Evolutionary conservation across 2,113 vertebrate genomes (phyloP), one percentile per base, ranked within the genome.

Genomic region (Sinocyclocheilus grahami): DNA sequence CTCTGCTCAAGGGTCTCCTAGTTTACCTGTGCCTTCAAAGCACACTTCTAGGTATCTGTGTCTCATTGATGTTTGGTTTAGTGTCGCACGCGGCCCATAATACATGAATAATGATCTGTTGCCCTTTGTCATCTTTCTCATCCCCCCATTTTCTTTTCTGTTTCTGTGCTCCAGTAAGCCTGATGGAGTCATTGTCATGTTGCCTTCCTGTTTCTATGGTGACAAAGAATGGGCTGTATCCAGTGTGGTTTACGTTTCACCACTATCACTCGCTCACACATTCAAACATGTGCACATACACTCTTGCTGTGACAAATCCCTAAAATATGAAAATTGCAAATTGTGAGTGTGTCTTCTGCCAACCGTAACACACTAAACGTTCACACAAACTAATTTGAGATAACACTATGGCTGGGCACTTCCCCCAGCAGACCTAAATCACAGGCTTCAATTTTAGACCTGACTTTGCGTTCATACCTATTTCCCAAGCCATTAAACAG

Each of bases 161-260:
- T 88, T 83, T 37, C 86, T 85, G 42, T 74, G 89, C 90, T 90
- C 87, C 87, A 89, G 88, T 63, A 13, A 90, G 74, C 88, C 90
- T 89, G 75, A 69, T 39, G 76, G 88, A 91, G 89, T 90, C 91
- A 90, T 92, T 91, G 91, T 92, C 91, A 87, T 93, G 91, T 92
- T 85, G 84, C 88, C 91, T 89, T 90, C 87, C 91, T 93, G 94
- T 95, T 95, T 91, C 95, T 92, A 95, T 95, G 94, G 93, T 86
- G 91, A 95, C 85, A 88, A 87, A 92, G 92, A 91, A 90, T 39
- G 75, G 92, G 90, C 78, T 85, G 88, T 92, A 82, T 81, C 88
- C 89, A 86, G 86, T 20, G 79, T 92, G 92, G 90, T 91, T 92
- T 90, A 92, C 65, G 60, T 88, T 83, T 92, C 82, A 83, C 1